Percentiles rank a stretch among this genome's conserved stretches.
phyloP scores from a whole-genome alignment of 2,888 invertebrate species.

The Hirtodrosophila histrioides region DNA sequence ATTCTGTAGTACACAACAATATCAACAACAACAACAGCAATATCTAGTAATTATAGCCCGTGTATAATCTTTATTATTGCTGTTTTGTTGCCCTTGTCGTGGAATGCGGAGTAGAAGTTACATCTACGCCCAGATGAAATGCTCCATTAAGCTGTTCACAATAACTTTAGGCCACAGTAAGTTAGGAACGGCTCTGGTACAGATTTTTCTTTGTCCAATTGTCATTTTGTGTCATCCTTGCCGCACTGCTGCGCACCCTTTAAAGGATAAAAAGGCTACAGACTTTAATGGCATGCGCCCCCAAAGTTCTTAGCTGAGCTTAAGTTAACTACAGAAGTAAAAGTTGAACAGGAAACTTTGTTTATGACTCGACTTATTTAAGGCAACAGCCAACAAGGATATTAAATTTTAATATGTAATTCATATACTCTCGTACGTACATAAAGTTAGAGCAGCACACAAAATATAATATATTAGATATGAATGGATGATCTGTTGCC shows the following conservation, averaged over 20 bases:
- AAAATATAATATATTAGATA: neutral
- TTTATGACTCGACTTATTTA: neutral
- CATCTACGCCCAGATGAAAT: constrained; percentile 62
- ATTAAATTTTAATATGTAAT: no score
- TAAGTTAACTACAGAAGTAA: constrained; percentile 33
- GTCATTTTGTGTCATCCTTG: constrained; percentile 21
- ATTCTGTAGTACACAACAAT: constrained; percentile 28
- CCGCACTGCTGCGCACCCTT: constrained; percentile 13
- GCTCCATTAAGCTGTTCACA: constrained; percentile 80
- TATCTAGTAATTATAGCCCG: constrained; percentile 75
- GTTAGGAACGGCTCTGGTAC: constrained; percentile 34
- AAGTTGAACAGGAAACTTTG: constrained; percentile 26
- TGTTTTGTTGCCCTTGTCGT: constrained; percentile 46
- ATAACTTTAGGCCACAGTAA: constrained; percentile 62
- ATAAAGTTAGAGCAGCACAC: no score
- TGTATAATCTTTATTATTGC: constrained; percentile 79
- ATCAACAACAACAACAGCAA: constrained; percentile 28
- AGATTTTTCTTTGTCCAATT: constrained; percentile 41
- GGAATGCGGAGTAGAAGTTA: constrained; percentile 38
- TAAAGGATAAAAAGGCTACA: constrained; percentile 21
- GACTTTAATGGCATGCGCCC: constrained; percentile 28
- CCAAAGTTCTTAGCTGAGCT: constrained; percentile 44
- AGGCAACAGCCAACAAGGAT: neutral
- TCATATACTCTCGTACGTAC: no score
- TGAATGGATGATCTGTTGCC: no score